These are phyloP conservation scores for Trissolcus brochymenae DNA, from an alignment of 2,888 invertebrate genomes.

Conservation along the genomic window DNA sequence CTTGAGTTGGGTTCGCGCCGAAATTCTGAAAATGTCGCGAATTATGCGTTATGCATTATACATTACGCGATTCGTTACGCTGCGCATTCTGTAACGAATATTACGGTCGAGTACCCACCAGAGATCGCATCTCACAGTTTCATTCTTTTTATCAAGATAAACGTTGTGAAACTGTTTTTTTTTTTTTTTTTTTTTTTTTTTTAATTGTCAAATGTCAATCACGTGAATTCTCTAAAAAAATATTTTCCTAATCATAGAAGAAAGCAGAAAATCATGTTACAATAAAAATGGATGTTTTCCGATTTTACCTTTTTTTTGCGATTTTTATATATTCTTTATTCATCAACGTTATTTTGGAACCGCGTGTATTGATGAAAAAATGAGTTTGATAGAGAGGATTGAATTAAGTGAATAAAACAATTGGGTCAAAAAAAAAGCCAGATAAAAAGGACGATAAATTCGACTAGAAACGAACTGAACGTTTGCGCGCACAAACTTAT, in stretches of 20 bases:
- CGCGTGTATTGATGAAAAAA: too few species aligned
- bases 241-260: too few species aligned
- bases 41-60: constrained; percentile 59
- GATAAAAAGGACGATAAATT: constrained; percentile 4
- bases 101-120: constrained; percentile 22
- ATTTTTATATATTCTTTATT: too few species aligned
- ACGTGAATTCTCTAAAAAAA: too few species aligned
- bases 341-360: too few species aligned
- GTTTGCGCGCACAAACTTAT: constrained; percentile 40
- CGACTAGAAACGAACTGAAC: constrained; percentile 18
- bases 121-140: neutral
- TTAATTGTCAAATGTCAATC: too few species aligned
- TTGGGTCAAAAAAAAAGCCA: constrained; percentile 7
- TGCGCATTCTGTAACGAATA: constrained; percentile 39
- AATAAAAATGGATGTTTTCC: too few species aligned
- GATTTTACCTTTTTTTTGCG: too few species aligned
- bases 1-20: constrained; percentile 23
- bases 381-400: constrained; percentile 1
- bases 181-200: too few species aligned
- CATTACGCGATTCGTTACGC: constrained; percentile 61
- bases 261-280: too few species aligned
- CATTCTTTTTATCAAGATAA: too few species aligned
- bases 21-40: constrained; percentile 46
- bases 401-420: constrained; percentile 7
- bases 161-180: too few species aligned